Percentiles rank a stretch among this genome's conserved stretches.
Conservation (phyloP, 2,888 invertebrate genomes). For the Habroteleia sp. region DNA sequence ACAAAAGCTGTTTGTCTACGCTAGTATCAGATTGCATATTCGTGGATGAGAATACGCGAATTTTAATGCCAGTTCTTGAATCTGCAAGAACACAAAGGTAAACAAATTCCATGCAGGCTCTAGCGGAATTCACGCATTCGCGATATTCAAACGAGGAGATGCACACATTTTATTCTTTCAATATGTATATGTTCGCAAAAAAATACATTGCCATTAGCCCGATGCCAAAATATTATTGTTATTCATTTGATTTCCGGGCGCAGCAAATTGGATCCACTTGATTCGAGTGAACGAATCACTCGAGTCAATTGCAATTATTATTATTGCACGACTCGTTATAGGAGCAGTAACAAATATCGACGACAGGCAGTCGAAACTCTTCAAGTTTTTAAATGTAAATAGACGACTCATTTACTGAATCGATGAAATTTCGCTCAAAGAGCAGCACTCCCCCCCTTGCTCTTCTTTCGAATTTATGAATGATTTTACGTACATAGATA, state of each 20-base stretch:
- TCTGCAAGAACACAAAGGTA: conserved; percentile 37
- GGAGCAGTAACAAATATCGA: conserved; percentile 18
- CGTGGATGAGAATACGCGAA: conserved; percentile 40
- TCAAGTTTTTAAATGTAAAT: conserved; percentile 13
- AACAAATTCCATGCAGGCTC: conserved; percentile 13
- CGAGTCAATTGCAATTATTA: conserved; percentile 50
- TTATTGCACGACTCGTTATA: conserved; percentile 23
- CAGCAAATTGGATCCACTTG: conserved; percentile 48
- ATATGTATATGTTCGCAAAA: not conserved
- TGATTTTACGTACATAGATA: too few relatives aligned
- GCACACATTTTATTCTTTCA: conserved; percentile 21
- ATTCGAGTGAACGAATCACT: conserved; percentile 42
- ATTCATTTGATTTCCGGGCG: conserved; percentile 28
- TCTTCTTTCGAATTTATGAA: too few relatives aligned
- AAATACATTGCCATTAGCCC: not conserved
- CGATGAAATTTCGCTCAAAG: conserved; percentile 6
- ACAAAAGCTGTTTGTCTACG: conserved; percentile 10
- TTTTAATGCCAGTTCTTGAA: conserved; percentile 43
- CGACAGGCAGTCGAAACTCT: conserved; percentile 14
- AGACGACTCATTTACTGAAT: conserved; percentile 18
- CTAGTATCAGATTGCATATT: conserved; percentile 37
- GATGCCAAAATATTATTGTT: conserved; percentile 26
- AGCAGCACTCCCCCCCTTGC: not conserved
- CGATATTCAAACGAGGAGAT: conserved; percentile 29
- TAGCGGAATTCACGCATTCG: conserved; percentile 2